Percentiles rank a stretch among this genome's conserved stretches.
phyloP scores from a whole-genome alignment of 2,888 invertebrate species.

The Drosophila niveifrons region DNA sequence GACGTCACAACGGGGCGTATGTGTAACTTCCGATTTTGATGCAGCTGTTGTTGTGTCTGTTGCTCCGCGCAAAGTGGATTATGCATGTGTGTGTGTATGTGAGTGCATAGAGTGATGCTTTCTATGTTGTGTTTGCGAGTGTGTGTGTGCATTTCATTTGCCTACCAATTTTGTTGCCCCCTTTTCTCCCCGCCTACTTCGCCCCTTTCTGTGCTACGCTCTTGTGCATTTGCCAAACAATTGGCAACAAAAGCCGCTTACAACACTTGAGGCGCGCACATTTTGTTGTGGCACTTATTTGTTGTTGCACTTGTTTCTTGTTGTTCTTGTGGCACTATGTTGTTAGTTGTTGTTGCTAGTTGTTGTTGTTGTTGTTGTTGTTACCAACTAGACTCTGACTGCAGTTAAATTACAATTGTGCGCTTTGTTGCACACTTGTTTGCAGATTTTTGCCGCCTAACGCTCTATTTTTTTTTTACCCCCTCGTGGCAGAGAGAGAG shows the following conservation, averaged over 20 bases:
- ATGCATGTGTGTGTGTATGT: conserved; percentile 42
- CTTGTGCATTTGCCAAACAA: conserved; percentile 64
- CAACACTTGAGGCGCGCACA: conserved; percentile 77
- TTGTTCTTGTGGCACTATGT: conserved; percentile 42
- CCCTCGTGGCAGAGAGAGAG: background rate
- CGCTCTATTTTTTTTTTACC: conserved; percentile 27
- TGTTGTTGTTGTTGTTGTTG: conserved; percentile 48
- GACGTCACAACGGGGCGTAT: conserved; percentile 64
- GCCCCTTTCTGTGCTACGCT: conserved; percentile 13
- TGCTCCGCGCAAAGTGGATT: conserved; percentile 68
- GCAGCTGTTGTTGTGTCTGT: conserved; percentile 53
- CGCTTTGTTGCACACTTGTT: conserved; percentile 78
- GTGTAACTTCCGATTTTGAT: conserved; percentile 68
- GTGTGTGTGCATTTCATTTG: conserved; percentile 62
- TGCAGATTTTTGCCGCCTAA: conserved; percentile 61
- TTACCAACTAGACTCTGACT: conserved; percentile 75
- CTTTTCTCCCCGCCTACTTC: background rate
- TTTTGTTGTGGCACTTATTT: conserved; percentile 49
- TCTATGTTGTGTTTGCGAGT: conserved; percentile 3
- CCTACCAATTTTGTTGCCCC: conserved; percentile 56
- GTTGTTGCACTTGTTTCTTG: conserved; percentile 27
- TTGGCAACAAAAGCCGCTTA: conserved; percentile 80
- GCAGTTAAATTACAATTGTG: conserved; percentile 80
- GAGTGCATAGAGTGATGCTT: conserved; percentile 9
- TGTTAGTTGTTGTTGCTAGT: conserved; percentile 38